Conservation (phyloP, 2,797 vertebrate genomes). For the Choloepus didactylus region DNA sequence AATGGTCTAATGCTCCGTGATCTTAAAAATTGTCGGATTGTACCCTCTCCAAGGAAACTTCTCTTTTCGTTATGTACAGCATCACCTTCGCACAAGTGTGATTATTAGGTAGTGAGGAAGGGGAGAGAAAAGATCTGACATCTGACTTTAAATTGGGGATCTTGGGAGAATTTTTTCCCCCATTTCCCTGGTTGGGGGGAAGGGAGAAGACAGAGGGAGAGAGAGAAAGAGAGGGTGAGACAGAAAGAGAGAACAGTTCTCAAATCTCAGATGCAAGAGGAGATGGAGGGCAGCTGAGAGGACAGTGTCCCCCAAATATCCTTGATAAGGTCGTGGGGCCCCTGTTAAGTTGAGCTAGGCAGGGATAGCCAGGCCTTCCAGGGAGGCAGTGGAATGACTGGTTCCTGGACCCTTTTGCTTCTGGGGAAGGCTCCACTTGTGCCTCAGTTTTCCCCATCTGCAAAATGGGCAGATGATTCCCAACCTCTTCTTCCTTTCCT, state of each 20-base stretch:
- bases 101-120: conserved; percentile 87
- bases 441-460: background rate
- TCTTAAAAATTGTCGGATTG: conserved; percentile 99
- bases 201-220: background rate
- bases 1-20: conserved; percentile 99
- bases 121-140: conserved; percentile 36
- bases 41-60: conserved; percentile 94
- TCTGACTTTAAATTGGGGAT: conserved; percentile 73
- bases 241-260: background rate
- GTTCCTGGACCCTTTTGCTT: background rate
- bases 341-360: background rate
- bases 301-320: background rate
- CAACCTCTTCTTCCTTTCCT: background rate
- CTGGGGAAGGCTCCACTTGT: background rate
- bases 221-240: background rate
- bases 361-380: background rate
- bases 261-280: background rate
- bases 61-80: conserved; percentile 90
- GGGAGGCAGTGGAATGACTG: background rate
- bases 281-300: background rate
- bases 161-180: conserved; percentile 73
- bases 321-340: background rate
- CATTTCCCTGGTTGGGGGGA: conserved; percentile 31
- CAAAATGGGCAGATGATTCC: background rate
- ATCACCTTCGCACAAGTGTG: conserved; percentile 94